Evolutionary conservation across 92 coral and sea anemone genomes (phyloP).

Genomic region (Galaxea fascicularis): DNA sequence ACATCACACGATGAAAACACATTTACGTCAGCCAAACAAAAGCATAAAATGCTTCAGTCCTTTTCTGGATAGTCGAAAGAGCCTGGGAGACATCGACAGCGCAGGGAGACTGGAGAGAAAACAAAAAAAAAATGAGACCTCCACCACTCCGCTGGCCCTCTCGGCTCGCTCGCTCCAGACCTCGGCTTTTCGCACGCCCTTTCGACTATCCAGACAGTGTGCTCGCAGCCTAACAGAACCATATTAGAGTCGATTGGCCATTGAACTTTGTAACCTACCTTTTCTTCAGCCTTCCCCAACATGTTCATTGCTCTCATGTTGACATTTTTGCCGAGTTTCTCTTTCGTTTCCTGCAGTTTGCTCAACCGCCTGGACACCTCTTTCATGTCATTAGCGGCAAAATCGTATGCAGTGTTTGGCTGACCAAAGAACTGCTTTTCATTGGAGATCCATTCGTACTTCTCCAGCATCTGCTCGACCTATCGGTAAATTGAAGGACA

Average conservation of each 20-base stretch:
- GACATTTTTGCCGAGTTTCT: slow-evolving; percentile 94
- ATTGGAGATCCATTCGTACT: slow-evolving; percentile 94
- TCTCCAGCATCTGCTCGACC: slow-evolving; percentile 91
- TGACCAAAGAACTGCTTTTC: slow-evolving; percentile 95
- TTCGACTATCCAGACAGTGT: no score
- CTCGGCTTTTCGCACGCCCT: no score
- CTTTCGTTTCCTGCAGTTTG: slow-evolving; percentile 93
- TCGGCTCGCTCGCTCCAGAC: no score
- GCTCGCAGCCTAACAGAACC: no score
- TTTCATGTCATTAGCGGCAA: slow-evolving; percentile 93
- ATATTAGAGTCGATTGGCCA: no score
- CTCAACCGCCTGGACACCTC: slow-evolving; percentile 85
- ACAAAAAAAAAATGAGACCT: no score
- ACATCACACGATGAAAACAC: not conserved
- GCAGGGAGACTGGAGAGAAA: no score
- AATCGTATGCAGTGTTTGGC: slow-evolving; percentile 95
- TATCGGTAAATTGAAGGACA: not conserved
- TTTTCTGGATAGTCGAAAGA: no score
- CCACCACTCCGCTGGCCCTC: no score
- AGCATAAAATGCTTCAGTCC: not conserved
- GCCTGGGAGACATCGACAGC: no score
- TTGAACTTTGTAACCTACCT: slow-evolving; percentile 44
- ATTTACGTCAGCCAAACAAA: no score
- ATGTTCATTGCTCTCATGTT: slow-evolving; percentile 99
- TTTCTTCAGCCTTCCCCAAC: slow-evolving; percentile 98